These are phyloP conservation scores for Atrina japonica DNA, from an alignment of 2,888 invertebrate species.

Conservation along the genomic window DNA sequence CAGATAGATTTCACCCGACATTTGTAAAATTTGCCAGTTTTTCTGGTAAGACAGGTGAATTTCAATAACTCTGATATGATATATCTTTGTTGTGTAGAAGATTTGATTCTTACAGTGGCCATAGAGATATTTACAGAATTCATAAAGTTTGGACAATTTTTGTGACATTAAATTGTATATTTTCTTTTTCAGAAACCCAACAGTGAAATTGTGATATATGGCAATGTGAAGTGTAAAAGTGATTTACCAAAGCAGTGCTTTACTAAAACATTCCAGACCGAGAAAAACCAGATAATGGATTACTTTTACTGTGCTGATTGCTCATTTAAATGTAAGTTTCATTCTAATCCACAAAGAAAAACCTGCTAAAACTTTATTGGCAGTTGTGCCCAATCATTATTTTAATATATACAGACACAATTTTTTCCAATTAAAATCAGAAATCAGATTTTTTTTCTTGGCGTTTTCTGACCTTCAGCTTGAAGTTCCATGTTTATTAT, in stretches of 20 bases:
- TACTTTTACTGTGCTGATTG: conserved; percentile 75
- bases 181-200: conserved; percentile 70
- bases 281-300: conserved; percentile 62
- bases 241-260: conserved; percentile 75
- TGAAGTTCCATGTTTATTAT: too few relatives aligned
- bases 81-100: too few relatives aligned
- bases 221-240: conserved; percentile 67
- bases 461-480: too few relatives aligned
- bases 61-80: too few relatives aligned
- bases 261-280: conserved; percentile 61
- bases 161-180: conserved; percentile 7
- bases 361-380: not conserved
- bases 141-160: too few relatives aligned
- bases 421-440: too few relatives aligned
- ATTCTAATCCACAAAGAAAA: not conserved
- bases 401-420: too few relatives aligned
- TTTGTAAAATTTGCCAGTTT: too few relatives aligned
- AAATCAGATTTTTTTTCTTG: too few relatives aligned
- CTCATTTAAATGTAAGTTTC: conserved; percentile 72
- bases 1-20: too few relatives aligned
- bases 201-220: conserved; percentile 70
- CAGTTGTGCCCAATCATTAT: not conserved
- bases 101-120: not conserved
- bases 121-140: not conserved
- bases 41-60: too few relatives aligned